phyloP scores from a whole-genome alignment of 2,113 vertebrate species.

The Loxodonta africana region DNA sequence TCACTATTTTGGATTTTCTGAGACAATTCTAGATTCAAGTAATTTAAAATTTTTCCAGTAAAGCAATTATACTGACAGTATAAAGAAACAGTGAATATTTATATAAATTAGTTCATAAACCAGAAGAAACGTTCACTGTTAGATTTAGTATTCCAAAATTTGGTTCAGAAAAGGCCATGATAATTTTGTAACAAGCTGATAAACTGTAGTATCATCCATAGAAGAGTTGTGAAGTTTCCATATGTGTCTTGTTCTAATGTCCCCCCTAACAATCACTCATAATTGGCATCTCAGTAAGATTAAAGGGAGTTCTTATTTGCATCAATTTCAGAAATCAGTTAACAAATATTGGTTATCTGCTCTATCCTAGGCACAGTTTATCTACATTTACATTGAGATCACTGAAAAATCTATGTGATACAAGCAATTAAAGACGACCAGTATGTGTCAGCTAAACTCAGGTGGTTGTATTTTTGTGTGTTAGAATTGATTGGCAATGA shows the following conservation, averaged over 20 bases:
- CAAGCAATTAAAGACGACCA: not conserved
- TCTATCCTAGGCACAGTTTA: accelerated
- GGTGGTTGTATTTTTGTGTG: accelerated
- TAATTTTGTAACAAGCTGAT: not conserved
- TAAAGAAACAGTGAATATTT: conserved; percentile 55
- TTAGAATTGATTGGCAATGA: not conserved
- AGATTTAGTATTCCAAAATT: not conserved
- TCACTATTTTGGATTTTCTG: not conserved
- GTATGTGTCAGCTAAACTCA: accelerated
- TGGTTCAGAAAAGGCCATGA: not conserved
- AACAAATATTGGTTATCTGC: not conserved
- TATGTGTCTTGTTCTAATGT: not conserved
- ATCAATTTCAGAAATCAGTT: not conserved
- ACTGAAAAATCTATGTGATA: accelerated
- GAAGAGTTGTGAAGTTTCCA: not conserved
- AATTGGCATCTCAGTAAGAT: not conserved
- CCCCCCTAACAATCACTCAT: not conserved
- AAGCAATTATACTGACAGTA: not conserved
- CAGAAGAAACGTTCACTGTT: not conserved
- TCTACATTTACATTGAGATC: not conserved
- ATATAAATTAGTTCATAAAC: conserved; percentile 44
- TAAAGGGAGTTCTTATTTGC: not conserved
- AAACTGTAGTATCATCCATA: not conserved
- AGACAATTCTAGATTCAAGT: conserved; percentile 4
- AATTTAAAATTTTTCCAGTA: conserved; percentile 49